Conservation (phyloP, 2,888 invertebrate species). For the Rhimphoctona megacephalus region DNA sequence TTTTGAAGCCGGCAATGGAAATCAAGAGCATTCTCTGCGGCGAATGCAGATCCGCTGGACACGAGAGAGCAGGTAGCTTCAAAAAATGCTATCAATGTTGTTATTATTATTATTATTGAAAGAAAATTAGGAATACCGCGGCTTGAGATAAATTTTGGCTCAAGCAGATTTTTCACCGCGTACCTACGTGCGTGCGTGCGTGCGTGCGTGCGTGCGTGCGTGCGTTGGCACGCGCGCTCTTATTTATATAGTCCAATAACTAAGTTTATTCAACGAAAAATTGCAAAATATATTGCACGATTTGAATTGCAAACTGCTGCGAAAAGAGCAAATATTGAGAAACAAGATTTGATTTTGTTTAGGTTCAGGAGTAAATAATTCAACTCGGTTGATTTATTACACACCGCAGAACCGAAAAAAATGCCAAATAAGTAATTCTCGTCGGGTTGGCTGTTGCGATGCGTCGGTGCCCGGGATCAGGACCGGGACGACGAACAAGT, state of each 20-base stretch:
- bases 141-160: too few species aligned
- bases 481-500: not conserved
- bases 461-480: not conserved
- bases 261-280: too few species aligned
- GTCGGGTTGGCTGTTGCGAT: slow-evolving; percentile 17
- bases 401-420: slow-evolving; percentile 55
- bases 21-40: slow-evolving; percentile 61
- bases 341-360: not conserved
- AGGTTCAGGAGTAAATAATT: slow-evolving; percentile 21
- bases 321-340: not conserved
- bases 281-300: too few species aligned
- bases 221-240: too few species aligned
- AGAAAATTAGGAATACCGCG: too few species aligned
- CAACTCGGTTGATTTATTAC: slow-evolving; percentile 50
- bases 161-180: not conserved
- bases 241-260: too few species aligned
- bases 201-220: too few species aligned
- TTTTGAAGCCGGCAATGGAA: slow-evolving; percentile 69
- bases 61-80: slow-evolving; percentile 43
- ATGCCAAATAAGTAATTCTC: slow-evolving; percentile 3
- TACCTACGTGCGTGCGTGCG: too few species aligned
- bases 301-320: too few species aligned
- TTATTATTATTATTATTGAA: too few species aligned
- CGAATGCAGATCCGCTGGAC: slow-evolving; percentile 67
- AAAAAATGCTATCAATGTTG: not conserved